Base-by-base conservation (phyloP, 1,140 invertebrate genomes). In the Paraescarpia echinospica region DNA sequence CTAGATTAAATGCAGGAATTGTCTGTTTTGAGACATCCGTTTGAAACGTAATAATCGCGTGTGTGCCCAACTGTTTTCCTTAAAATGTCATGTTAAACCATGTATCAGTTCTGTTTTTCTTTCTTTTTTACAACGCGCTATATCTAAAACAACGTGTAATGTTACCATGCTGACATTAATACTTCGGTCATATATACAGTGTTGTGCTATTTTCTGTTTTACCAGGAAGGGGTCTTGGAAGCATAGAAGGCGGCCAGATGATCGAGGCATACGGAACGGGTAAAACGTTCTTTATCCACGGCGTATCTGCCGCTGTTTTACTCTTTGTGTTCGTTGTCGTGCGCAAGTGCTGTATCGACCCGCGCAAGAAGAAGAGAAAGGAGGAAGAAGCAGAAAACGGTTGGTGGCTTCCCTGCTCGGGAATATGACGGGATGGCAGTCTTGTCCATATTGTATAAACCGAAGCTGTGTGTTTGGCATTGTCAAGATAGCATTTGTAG, bases 171-270 rank as follows among this genome's bases (percentile, higher is more conserved):
- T 59, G 1, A 77, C 35, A 91, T 33, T 9, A 33, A 35, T 77
- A 77, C 14, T 12, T 77, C 27, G 59, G 22, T 77, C 1, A 27
- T 77, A 41, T 4, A 41, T 41, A 33, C 33, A 92, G 12, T 34
- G 51, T 90, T 92, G 14, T 77, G n/a, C 22, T 59, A 48, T 14
- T 22, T 1, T 31, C 18, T 89, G 88, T 89, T 93, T 92, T 35
- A 22, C 59, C 92, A 93, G 93, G 93, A 18, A 35, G 89, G 33
- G 93, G 92, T 1, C 33, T 91, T 12, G 93, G 93, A 22, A 34
- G 91, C 27, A 91, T 89, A 34, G 33, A 89, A 34, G 92, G 88
- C 18, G 93, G 93, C 34, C 27, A 34, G n/a, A 18, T 93, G 35
- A 91, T 90, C 33, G 92, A 93, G 33, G 34, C 31, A 31, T 93